Conservation (phyloP, 1,140 invertebrate species). For the Ridgeia piscesae region DNA sequence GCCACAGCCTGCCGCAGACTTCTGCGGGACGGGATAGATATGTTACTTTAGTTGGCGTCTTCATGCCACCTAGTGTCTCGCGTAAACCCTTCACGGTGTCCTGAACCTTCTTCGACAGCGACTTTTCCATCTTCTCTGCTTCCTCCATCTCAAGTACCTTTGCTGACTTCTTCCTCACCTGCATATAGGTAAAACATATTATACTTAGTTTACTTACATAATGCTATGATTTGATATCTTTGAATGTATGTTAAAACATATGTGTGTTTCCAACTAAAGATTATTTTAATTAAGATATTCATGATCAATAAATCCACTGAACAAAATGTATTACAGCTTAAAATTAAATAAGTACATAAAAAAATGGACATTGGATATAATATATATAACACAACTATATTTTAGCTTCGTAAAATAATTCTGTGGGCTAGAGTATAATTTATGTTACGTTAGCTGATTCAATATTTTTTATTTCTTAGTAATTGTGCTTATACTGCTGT, state of each 20-base stretch:
- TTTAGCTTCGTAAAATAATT: no score
- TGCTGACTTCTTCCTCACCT: slow-evolving; percentile 88
- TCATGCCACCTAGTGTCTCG: neutral
- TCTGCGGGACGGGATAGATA: neutral
- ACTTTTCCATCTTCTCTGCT: slow-evolving; percentile 79
- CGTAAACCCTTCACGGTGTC: neutral
- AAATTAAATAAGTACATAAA: no score
- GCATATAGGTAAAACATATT: neutral
- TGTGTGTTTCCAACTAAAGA: no score
- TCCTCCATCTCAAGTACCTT: slow-evolving; percentile 78
- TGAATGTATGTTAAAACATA: no score
- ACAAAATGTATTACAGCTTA: no score
- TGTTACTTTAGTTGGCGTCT: neutral
- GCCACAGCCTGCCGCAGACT: neutral
- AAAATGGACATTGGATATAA: no score
- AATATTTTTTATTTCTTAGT: neutral
- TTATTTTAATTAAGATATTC: no score
- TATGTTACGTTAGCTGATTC: neutral
- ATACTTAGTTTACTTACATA: neutral
- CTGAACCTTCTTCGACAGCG: neutral
- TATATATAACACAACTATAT: no score
- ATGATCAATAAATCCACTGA: no score
- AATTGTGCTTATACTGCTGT: neutral
- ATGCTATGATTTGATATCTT: no score
- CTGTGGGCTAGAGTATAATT: neutral